Evolutionary conservation across 1,140 invertebrate species (phyloP).

Genomic region (Bilobella aurantiaca): DNA sequence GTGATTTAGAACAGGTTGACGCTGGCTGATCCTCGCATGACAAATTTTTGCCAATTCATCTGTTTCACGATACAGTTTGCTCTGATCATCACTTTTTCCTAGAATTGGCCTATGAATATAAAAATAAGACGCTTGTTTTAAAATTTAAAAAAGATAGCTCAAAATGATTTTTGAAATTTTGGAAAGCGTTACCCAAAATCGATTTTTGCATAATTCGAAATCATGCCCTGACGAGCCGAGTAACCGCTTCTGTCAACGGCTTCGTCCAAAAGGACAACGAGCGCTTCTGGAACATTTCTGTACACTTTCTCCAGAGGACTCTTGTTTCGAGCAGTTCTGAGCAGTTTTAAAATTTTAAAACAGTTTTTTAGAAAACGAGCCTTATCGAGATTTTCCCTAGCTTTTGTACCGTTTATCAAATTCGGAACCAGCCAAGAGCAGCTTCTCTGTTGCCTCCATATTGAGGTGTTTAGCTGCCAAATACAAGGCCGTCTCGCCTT

Average conservation of each 20-base stretch:
- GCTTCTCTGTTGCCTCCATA: not conserved
- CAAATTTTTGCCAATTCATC: slow-evolving; percentile 11
- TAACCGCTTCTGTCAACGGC: slow-evolving; percentile 8
- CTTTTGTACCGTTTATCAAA: slow-evolving; percentile 8
- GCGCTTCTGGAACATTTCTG: slow-evolving; percentile 8
- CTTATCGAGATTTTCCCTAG: not conserved
- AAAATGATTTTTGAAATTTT: not conserved
- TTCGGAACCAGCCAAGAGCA: slow-evolving; percentile 4
- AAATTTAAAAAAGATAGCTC: not conserved
- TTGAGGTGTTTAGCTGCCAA: slow-evolving; percentile 1
- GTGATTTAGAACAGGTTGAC: not conserved
- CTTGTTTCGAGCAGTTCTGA: not conserved
- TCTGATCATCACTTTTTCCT: not conserved
- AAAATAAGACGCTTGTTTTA: not conserved
- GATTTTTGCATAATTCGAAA: slow-evolving; percentile 8
- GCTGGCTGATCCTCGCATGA: not conserved
- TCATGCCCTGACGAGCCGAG: not conserved
- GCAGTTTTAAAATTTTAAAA: not conserved
- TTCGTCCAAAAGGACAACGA: slow-evolving; percentile 1
- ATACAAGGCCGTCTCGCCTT: slow-evolving; percentile 2
- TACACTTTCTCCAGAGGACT: slow-evolving; percentile 14
- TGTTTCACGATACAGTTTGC: not conserved
- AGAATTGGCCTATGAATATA: slow-evolving; percentile 6
- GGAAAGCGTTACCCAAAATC: slow-evolving; percentile 7
- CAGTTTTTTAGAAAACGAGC: not conserved